Base-by-base conservation (phyloP, 2,113 vertebrate genomes). In the Uria aalge region DNA sequence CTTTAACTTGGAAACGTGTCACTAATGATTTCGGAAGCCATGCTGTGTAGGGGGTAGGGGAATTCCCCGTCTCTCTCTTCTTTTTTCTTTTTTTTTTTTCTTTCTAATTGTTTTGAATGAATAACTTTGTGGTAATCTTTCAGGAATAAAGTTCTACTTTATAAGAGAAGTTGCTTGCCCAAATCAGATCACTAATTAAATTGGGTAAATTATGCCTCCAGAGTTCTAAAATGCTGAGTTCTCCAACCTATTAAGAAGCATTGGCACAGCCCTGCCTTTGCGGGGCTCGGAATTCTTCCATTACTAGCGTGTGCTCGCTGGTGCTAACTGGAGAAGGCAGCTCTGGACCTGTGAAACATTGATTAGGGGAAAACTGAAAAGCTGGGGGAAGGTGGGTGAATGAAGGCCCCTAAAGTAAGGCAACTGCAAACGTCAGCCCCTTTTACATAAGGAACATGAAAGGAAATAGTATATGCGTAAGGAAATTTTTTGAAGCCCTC, bases 231-330 rank as follows among this genome's bases (percentile, higher is more conserved):
- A 40, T 47, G 27, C 36, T 0, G 10, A 8, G 11, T 41, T 92
- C n/a, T 63, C 32, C 66, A 56, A 8, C 3, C 20, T 66, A 0
- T 47, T 45, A 48, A 68, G 21, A 41, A 57, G 47, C 12, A 12
- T 0, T 87, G 55, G 21, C 38, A 36, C 6, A 52, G 62, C 45
- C 36, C 34, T 3, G 18, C 66, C 30, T 88, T 26, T 75, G 43
- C 2, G 6, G n/a, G 30, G 34, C 60, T 64, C 27, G 22, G 3
- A 14, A 9, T 36, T 41, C 40, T 19, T 66, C 41, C 15, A 6
- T 56, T 38, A 3, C 0, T 11, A 19, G 7, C 11, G 26, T 40
- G 20, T 74, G 56, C 66, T 82, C 0, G 0, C 36, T 69, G 18
- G 38, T 52, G 2, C 56, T 50, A 2, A 12, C 16, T 1, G 5